A percentile compares a stretch with the other conserved stretches of the same genome.
These are phyloP conservation scores for Celastrina argiolus DNA, from an alignment of 2,888 invertebrate genomes.

Conservation along the genomic window DNA sequence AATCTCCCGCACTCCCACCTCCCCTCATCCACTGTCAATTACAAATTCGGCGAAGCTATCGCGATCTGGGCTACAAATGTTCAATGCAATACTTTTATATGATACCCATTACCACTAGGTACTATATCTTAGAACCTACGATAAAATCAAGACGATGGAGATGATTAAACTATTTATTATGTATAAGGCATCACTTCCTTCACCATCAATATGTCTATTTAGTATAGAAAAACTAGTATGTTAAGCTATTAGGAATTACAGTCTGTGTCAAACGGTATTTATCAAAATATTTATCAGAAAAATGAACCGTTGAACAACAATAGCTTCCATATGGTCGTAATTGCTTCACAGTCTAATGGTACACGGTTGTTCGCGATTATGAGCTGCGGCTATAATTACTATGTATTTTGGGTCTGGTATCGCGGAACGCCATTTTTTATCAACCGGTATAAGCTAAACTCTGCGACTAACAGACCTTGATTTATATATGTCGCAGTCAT, in stretches of 20 bases:
- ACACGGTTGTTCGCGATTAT: not conserved
- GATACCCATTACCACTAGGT: not conserved
- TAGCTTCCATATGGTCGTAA: not conserved
- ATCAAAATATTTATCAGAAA: not conserved
- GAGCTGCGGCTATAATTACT: not conserved
- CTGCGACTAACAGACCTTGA: constrained; percentile 2
- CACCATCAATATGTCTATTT: not conserved
- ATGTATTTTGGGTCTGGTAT: constrained; percentile 20
- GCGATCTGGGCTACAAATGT: constrained; percentile 39
- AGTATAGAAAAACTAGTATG: no score
- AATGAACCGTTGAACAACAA: not conserved
- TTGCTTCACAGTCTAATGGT: constrained; percentile 4
- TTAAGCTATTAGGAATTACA: not conserved
- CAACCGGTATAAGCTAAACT: constrained; percentile 6
- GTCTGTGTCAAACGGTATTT: not conserved
- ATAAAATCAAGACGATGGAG: no score
- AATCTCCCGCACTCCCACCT: constrained; percentile 66
- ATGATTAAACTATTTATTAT: not conserved
- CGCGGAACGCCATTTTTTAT: constrained; percentile 22
- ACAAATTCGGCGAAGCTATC: constrained; percentile 56
- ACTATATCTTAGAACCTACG: not conserved
- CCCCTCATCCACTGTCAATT: constrained; percentile 48
- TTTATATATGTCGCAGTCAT: no score
- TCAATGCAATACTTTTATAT: not conserved
- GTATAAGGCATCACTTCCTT: not conserved